Base-by-base conservation (phyloP, 2,797 vertebrate species). In the Pantherophis vulpinus region DNA sequence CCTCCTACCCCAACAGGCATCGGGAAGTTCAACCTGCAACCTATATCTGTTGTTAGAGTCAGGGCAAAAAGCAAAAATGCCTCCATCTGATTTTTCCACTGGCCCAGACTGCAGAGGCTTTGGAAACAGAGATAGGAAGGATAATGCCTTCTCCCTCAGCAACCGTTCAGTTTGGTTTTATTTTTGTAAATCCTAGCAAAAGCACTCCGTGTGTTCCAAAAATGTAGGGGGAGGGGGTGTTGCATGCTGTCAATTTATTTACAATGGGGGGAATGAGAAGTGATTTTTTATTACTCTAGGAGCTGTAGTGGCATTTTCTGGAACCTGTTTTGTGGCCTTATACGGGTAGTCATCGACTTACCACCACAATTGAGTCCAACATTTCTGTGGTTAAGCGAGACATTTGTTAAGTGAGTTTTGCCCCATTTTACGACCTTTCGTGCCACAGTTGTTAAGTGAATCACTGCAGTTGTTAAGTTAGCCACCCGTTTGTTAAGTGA, bases 181-280 rank as follows among this genome's bases (percentile, higher is more conserved):
- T 74, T 74, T 74, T 74, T 74, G 70, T 74, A 74, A 74, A 74
- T 74, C n/a, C 32, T 74, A 74, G 16, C 32, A 74, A 74, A 74
- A 37, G 32, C 16, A 74, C 70, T 37, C 70, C 1, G 3, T 74
- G 70, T 74, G 32, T 74, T 74, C 13, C 32, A 37, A 37, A 74
- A 74, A 37, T 6, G 6, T 74, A 18, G n/a, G 8, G 2, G 14
- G n/a, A 13, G 13, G 9, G 27, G 4, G 25, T 4, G 61, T 63
- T 74, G n/a, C 13, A 37, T 74, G 70, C 70, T 20, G 6, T 74
- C 7, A 74, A 37, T 74, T 16, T 70, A 70, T 70, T 32, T 70
- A 32, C 14, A 70, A 32, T 70, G 7, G 6, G 66, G 2, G 66
- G 32, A n/a, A 37, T 74, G 7, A 37, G 16, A 74, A 37, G 16